phyloP scores from a whole-genome alignment of 1,140 invertebrate species.

The Pygmarrhopalites habei region DNA sequence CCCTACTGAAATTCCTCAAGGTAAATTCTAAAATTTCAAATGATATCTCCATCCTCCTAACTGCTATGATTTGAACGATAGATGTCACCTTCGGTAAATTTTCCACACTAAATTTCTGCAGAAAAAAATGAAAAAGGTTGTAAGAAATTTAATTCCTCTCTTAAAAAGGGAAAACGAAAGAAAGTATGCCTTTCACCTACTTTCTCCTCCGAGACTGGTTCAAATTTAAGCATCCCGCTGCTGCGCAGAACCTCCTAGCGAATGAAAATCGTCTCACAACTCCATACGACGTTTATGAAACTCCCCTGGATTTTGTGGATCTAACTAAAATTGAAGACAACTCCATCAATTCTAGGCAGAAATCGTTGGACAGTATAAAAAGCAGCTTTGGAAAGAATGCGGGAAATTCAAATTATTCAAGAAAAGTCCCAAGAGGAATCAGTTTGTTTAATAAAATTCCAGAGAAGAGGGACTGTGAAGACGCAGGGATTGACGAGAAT shows the following conservation, averaged over 20 bases:
- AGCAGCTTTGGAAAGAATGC: slow-evolving; percentile 37
- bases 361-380: too few relatives aligned
- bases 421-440: slow-evolving; percentile 24
- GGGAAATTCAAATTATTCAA: not conserved
- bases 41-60: too few relatives aligned
- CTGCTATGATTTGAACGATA: too few relatives aligned
- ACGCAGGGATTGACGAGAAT: slow-evolving; percentile 49
- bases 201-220: slow-evolving; percentile 45
- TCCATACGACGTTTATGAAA: slow-evolving; percentile 74
- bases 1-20: slow-evolving; percentile 49
- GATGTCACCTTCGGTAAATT: slow-evolving; percentile 54
- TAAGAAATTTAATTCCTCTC: slow-evolving; percentile 62
- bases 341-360: too few relatives aligned
- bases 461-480: slow-evolving; percentile 42
- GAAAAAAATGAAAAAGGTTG: slow-evolving; percentile 54
- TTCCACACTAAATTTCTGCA: slow-evolving; percentile 66
- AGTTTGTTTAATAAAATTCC: slow-evolving; percentile 44
- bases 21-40: too few relatives aligned
- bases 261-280: slow-evolving; percentile 70
- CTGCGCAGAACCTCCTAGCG: too few relatives aligned
- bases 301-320: slow-evolving; percentile 48
- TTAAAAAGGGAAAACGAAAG: slow-evolving; percentile 51
- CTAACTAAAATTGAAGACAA: too few relatives aligned
- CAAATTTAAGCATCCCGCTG: slow-evolving; percentile 48
- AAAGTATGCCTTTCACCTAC: slow-evolving; percentile 52